Conservation (phyloP, 92 coral and sea anemone species). For the Zoanthus gigantus region DNA sequence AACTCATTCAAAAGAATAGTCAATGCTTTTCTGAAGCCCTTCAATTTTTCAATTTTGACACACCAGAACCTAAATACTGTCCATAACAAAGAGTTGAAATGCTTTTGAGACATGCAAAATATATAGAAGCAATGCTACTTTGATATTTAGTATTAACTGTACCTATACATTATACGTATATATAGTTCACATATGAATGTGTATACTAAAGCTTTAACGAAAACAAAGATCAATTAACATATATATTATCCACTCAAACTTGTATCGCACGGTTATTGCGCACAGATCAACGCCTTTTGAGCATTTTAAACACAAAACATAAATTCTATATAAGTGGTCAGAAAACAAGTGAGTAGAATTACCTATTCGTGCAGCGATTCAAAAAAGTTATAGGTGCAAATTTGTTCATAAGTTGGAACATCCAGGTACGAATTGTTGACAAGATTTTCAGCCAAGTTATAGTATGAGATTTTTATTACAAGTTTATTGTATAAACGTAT, state of each 20-base stretch:
- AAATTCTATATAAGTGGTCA: conserved; percentile 1
- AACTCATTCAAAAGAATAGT: too few relatives aligned
- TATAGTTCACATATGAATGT: too few relatives aligned
- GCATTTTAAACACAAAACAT: conserved; percentile 25
- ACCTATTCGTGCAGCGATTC: neutral
- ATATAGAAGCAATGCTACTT: too few relatives aligned
- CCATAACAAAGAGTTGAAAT: too few relatives aligned
- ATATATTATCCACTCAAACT: neutral
- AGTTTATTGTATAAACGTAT: neutral
- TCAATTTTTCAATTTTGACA: too few relatives aligned
- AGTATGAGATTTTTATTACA: neutral
- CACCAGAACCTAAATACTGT: too few relatives aligned
- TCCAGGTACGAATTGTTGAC: too few relatives aligned
- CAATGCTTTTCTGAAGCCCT: too few relatives aligned
- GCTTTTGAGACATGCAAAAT: too few relatives aligned
- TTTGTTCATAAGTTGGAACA: neutral
- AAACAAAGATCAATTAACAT: neutral
- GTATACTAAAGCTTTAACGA: too few relatives aligned
- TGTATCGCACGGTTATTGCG: neutral
- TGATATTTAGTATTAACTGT: too few relatives aligned
- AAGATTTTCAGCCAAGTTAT: neutral
- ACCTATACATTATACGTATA: too few relatives aligned
- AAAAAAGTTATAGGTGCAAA: neutral
- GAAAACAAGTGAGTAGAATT: neutral
- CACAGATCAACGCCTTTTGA: conserved; percentile 35